Conservation (phyloP, 2,113 vertebrate species). For the Mesocricetus auratus region DNA sequence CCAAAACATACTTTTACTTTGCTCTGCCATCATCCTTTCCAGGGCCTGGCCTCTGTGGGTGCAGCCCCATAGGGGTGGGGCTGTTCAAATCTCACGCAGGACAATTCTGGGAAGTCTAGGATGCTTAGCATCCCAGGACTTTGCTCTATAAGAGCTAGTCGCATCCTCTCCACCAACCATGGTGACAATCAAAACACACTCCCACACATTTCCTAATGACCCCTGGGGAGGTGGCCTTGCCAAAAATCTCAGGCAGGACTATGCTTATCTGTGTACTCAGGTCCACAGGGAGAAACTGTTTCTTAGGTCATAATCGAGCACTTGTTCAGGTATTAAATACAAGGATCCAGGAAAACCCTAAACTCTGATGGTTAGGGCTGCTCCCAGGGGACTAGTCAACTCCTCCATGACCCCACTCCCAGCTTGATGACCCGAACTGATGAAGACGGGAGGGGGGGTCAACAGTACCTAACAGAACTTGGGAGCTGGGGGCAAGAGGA, state of each 20-base stretch:
- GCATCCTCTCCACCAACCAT: background rate
- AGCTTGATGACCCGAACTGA: background rate
- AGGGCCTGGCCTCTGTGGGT: background rate
- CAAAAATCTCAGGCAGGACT: background rate
- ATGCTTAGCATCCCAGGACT: background rate
- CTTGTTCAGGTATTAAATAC: background rate
- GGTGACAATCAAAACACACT: background rate
- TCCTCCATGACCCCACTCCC: background rate
- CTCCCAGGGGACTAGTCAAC: background rate
- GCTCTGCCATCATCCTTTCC: background rate
- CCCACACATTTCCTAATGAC: background rate
- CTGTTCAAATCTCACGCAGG: background rate
- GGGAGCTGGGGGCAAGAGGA: background rate
- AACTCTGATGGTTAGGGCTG: background rate
- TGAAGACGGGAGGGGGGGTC: accelerated
- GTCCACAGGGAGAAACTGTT: background rate
- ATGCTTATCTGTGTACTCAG: background rate
- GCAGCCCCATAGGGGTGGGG: background rate
- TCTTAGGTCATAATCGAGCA: background rate
- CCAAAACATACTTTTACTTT: background rate
- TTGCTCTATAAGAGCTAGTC: background rate
- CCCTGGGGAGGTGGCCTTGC: background rate
- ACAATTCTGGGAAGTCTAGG: background rate
- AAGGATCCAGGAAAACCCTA: background rate
- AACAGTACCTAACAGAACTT: background rate